These are phyloP conservation scores for Hylaeus anthracinus DNA, from an alignment of 1,140 invertebrate genomes.

Conservation along the genomic window DNA sequence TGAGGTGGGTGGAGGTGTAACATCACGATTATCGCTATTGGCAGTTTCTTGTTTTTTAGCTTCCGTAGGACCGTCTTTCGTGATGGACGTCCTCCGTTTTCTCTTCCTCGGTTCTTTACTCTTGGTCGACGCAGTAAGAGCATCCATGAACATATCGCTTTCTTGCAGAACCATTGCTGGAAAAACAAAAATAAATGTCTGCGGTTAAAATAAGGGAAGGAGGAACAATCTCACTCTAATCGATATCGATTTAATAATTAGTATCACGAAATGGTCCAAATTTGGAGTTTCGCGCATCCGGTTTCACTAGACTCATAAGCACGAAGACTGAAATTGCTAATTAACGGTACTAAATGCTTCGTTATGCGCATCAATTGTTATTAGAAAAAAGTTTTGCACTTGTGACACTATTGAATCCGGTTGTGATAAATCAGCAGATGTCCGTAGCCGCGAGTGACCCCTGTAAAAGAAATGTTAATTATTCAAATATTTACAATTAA, in stretches of 20 bases:
- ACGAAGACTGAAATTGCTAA: constrained; percentile 16
- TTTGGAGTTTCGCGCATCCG: not conserved
- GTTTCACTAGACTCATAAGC: not conserved
- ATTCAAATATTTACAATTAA: not conserved
- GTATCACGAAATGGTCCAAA: not conserved
- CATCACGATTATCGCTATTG: constrained; percentile 73
- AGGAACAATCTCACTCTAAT: not conserved
- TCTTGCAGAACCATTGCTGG: constrained; percentile 90
- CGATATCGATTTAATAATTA: not conserved
- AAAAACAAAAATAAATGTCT: constrained; percentile 67
- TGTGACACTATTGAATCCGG: not conserved
- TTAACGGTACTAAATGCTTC: not conserved
- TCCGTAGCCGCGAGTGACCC: not conserved
- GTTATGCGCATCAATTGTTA: not conserved
- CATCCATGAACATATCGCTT: constrained; percentile 96
- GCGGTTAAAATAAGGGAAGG: constrained; percentile 1
- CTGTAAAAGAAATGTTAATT: constrained; percentile 13
- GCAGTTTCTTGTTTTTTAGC: constrained; percentile 80
- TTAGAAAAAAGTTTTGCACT: not conserved
- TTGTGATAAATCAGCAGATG: not conserved
- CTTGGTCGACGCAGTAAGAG: constrained; percentile 87
- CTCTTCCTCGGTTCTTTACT: constrained; percentile 89
- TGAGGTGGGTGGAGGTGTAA: constrained; percentile 75
- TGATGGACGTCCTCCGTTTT: constrained; percentile 86
- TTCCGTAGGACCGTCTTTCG: constrained; percentile 83